Base-by-base conservation (phyloP, 2,113 vertebrate genomes). In the Pterophyllum scalare region DNA sequence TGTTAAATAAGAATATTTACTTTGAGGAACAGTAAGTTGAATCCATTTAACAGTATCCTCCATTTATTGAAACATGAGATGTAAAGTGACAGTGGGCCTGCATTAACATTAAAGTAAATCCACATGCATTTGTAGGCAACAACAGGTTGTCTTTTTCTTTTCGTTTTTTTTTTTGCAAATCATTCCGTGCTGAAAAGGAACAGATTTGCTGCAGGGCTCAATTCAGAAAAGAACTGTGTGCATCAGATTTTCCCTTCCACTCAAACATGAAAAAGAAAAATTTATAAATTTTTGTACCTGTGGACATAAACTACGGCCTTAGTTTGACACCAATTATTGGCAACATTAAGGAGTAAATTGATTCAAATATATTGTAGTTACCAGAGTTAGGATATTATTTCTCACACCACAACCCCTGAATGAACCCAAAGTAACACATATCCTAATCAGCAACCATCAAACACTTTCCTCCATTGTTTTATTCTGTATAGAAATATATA, bases 311-410 rank as follows among this genome's bases (percentile, higher is more conserved):
- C 26, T 35, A 59, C n/a, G 64, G 77, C 77, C 74, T 65, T 20
- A 22, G 24, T 74, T 74, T 87, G 64, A 86, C 67, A 59, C 62
- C 6, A 52, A 59, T 49, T 59, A 86, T 84, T 92, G 85, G 92
- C 87, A 89, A 86, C 26, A 31, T 74, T 28, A 62, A 62, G 43
- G 43, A 84, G 10, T 2, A 70, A 15, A 49, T 70, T 15, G 19
- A 49, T 49, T 70, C 3, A 6, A 49, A 19, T 49, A 49, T 49
- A 40, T 11, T 12, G 38, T 40, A 40, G 38, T 40, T 40, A 35
- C 35, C 35, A 40, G 22, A 79, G n/a, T 11, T 3, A 67, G 7
- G 43, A 62, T 61, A 43, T 77, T 5, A 15, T 49, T 70, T 58
- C 52, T 60, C 17, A 59, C 49, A 60, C 5, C 58, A n/a, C 26